A percentile compares a stretch with the other conserved stretches of the same genome.
phyloP scores from a whole-genome alignment of 2,113 vertebrate species.

The Tenrec ecaudatus region DNA sequence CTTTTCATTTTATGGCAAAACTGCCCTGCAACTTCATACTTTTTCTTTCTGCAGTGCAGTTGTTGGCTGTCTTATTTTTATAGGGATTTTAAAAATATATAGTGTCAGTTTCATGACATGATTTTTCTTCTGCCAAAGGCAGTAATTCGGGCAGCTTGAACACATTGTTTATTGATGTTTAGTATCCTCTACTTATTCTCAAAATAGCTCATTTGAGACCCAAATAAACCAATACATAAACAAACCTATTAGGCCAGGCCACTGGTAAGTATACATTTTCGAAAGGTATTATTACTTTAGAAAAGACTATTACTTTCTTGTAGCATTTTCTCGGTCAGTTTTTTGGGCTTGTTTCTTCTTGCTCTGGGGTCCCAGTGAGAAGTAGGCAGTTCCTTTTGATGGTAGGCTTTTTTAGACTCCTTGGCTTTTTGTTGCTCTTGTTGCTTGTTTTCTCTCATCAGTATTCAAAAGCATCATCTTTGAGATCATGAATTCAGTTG shows the following conservation, averaged over 20 bases:
- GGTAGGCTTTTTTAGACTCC: neutral
- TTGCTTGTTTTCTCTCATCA: too few species aligned
- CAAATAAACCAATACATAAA: neutral
- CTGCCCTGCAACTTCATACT: neutral
- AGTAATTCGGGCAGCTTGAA: constrained; percentile 57
- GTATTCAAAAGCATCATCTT: too few species aligned
- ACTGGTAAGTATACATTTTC: constrained; percentile 41
- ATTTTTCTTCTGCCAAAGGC: constrained; percentile 65
- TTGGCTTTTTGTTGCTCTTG: neutral
- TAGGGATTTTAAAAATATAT: constrained; percentile 6
- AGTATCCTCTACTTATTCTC: constrained; percentile 54
- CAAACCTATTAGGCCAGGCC: neutral
- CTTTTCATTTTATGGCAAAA: neutral
- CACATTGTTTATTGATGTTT: constrained; percentile 64
- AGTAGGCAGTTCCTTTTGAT: neutral
- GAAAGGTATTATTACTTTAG: constrained; percentile 12
- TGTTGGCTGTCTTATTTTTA: constrained; percentile 58
- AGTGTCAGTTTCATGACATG: constrained; percentile 43
- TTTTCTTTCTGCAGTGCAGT: constrained; percentile 20
- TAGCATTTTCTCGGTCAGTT: neutral
- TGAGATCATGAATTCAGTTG: too few species aligned
- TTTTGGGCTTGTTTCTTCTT: constrained; percentile 14
- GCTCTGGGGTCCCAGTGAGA: neutral
- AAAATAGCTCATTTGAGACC: constrained; percentile 39
- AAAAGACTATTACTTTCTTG: constrained; percentile 30